Percentiles rank a stretch among this genome's conserved stretches.
Conservation (phyloP, 2,888 invertebrate species). For the Gari tellinella region DNA sequence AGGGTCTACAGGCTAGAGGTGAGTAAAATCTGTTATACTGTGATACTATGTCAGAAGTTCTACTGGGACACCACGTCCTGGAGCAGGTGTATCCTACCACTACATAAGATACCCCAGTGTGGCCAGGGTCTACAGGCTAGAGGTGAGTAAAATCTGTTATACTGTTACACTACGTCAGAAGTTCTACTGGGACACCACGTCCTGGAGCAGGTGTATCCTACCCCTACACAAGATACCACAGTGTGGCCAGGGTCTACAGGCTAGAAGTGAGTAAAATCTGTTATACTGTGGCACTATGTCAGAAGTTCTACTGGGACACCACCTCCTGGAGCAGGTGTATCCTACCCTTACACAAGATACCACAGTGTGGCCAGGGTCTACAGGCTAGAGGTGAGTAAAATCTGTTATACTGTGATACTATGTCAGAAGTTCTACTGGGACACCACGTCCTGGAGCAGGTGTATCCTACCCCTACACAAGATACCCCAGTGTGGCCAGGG, state of each 20-base stretch:
- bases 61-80: conserved; percentile 85
- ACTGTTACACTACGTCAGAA: conserved; percentile 84
- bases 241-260: conserved; percentile 79
- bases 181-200: conserved; percentile 84
- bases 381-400: conserved; percentile 79
- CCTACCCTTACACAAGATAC: conserved; percentile 69
- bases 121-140: conserved; percentile 79
- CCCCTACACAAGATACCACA: conserved; percentile 69
- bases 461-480: conserved; percentile 77
- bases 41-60: conserved; percentile 84
- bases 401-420: no score
- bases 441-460: conserved; percentile 85
- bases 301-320: conserved; percentile 84
- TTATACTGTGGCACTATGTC: no score
- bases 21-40: no score
- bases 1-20: conserved; percentile 80
- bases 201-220: conserved; percentile 85
- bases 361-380: conserved; percentile 78
- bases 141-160: conserved; percentile 74
- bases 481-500: conserved; percentile 78
- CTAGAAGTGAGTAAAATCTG: conserved; percentile 76
- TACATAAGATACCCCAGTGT: conserved; percentile 71
- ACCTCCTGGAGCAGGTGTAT: conserved; percentile 85
- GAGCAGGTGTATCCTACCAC: conserved; percentile 84
- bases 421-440: conserved; percentile 85